Evolutionary conservation across 1,140 invertebrate genomes (phyloP), one percentile per base, ranked within the genome.

Genomic region (Scylla paramamosain): DNA sequence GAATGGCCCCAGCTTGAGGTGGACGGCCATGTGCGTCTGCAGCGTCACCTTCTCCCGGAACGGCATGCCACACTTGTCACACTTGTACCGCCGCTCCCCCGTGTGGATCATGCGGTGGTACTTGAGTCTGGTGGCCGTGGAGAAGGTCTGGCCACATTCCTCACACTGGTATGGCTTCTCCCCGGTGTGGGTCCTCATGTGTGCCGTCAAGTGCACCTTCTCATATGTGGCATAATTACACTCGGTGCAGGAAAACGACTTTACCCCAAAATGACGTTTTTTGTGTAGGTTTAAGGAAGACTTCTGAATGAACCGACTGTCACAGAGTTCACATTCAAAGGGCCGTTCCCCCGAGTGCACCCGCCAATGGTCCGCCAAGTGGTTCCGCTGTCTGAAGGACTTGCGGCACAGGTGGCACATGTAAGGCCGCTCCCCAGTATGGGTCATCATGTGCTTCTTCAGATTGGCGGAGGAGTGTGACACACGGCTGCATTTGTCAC

Each of bases 91-190:
- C 32, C 83, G 92, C 91, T 95, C 94, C 7, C 94, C 94, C 84
- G 94, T 95, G 59, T 95, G 94, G 16, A 95, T 95, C 94, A 95
- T 95, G 39, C 12, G 67, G 25, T 95, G 94, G 45, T 45, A 88
- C 90, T 92, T 95, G 25, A 95, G 29, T 12, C 90, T 91, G 8
- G 82, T 95, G 31, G 82, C 59, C 12, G 82, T 87, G 25, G 94
- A 95, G 25, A 92, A 95, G 8, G 91, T 67, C 32, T 77, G 90
- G 25, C 94, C 94, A 95, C 94, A 95, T 28, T 84, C 87, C 12
- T 95, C 94, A 88, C 94, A 95, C 94, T 95, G 94, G n/a, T 95
- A 95, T 8, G 94, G 94, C 29, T 95, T 95, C 48, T 95, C 94
- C 25, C 94, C 94, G 28, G 94, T 95, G 45, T 95, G 94, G 10